Conservation (phyloP, 2,797 vertebrate genomes). For the Simalia tracyae region DNA sequence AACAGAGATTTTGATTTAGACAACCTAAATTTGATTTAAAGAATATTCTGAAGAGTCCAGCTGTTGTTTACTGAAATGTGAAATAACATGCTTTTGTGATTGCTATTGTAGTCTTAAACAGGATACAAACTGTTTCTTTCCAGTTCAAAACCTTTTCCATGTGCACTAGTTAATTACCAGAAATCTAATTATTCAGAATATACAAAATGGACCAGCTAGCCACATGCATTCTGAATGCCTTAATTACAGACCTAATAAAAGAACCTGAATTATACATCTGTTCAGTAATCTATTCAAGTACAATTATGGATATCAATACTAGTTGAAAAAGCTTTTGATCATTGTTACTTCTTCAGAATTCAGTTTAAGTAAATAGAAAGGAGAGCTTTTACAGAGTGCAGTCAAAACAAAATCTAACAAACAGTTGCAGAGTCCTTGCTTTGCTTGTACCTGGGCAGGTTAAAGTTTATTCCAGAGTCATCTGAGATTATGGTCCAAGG, state of each 20-base stretch:
- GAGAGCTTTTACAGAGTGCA: slow-evolving; percentile 34
- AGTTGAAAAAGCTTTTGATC: slow-evolving; percentile 65
- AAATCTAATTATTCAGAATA: slow-evolving; percentile 66
- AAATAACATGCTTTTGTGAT: slow-evolving; percentile 66
- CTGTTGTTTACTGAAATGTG: slow-evolving; percentile 73
- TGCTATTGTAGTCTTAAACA: slow-evolving; percentile 61
- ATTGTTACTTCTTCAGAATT: slow-evolving; percentile 67
- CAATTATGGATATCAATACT: slow-evolving; percentile 69
- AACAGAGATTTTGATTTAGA: slow-evolving; percentile 69
- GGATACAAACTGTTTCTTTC: slow-evolving; percentile 51
- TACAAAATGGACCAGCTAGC: slow-evolving; percentile 62
- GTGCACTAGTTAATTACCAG: slow-evolving; percentile 60
- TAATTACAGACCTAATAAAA: slow-evolving; percentile 74
- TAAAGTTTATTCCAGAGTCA: slow-evolving; percentile 48
- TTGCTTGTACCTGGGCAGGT: slow-evolving; percentile 25
- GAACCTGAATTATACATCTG: slow-evolving; percentile 64
- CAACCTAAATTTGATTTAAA: slow-evolving; percentile 73
- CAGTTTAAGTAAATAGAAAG: slow-evolving; percentile 63
- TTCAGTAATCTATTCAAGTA: slow-evolving; percentile 66
- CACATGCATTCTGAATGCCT: slow-evolving; percentile 61
- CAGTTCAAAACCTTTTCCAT: slow-evolving; percentile 58
- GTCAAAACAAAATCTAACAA: slow-evolving; percentile 54
- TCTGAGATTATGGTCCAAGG: slow-evolving; percentile 38
- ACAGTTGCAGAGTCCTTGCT: slow-evolving; percentile 49
- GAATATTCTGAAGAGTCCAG: slow-evolving; percentile 69